Conservation (phyloP, 2,113 vertebrate species). For the Amazona vittata region DNA sequence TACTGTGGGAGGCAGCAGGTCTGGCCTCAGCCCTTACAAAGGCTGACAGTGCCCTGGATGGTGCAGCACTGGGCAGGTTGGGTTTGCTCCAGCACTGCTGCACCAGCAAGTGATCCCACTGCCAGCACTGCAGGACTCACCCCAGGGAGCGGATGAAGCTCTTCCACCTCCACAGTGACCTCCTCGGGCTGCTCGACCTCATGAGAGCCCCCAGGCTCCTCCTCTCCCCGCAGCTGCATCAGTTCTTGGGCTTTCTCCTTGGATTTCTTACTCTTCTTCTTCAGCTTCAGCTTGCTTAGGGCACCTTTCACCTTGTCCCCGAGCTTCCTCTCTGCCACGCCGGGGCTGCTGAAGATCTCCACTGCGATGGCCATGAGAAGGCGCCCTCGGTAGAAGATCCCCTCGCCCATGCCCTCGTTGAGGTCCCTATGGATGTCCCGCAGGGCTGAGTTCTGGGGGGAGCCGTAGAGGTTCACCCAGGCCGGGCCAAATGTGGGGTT, state of each 20-base stretch:
- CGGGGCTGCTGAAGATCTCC: slow-evolving; percentile 82
- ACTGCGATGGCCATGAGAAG: slow-evolving; percentile 83
- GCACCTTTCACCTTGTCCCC: slow-evolving; percentile 66
- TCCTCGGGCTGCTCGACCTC: slow-evolving; percentile 79
- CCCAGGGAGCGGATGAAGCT: slow-evolving; percentile 88
- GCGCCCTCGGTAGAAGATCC: slow-evolving; percentile 88
- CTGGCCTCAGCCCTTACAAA: background rate
- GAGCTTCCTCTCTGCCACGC: slow-evolving; percentile 60
- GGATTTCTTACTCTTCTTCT: slow-evolving; percentile 83
- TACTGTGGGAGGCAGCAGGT: background rate
- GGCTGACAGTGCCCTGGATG: background rate
- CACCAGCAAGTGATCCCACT: background rate
- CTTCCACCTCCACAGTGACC: slow-evolving; percentile 87
- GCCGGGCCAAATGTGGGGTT: slow-evolving; percentile 89
- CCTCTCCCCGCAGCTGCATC: slow-evolving; percentile 2
- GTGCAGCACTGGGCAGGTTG: background rate
- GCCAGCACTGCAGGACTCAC: slow-evolving; percentile 55
- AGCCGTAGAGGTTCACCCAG: slow-evolving; percentile 93
- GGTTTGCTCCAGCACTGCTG: background rate
- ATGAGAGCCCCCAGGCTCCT: slow-evolving; percentile 10
- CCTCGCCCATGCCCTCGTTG: slow-evolving; percentile 87
- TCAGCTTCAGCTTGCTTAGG: slow-evolving; percentile 77
- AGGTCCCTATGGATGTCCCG: slow-evolving; percentile 85
- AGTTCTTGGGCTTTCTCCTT: slow-evolving; percentile 73
- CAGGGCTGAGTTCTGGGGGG: slow-evolving; percentile 83